Conservation (phyloP, 2,797 vertebrate genomes). For the Botia kubotai region DNA sequence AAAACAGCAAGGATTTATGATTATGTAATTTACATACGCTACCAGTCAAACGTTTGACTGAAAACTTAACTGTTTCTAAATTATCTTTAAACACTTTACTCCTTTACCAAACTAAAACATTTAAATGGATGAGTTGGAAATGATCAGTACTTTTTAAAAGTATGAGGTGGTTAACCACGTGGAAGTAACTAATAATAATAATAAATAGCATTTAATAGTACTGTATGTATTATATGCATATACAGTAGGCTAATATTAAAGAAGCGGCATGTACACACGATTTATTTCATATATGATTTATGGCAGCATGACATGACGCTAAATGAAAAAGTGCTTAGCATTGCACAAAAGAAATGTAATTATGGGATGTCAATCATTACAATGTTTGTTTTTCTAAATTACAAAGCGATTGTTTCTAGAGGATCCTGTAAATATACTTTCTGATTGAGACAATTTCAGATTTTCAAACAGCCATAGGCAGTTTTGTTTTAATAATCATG, state of each 20-base stretch:
- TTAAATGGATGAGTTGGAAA: too few relatives aligned
- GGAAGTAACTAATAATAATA: not conserved
- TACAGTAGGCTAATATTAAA: too few relatives aligned
- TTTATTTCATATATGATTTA: not conserved
- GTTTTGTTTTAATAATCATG: too few relatives aligned
- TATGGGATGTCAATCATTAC: not conserved
- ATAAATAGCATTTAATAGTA: not conserved
- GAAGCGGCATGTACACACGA: not conserved
- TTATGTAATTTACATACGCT: not conserved
- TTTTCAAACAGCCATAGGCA: not conserved
- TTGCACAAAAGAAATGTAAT: constrained; percentile 14
- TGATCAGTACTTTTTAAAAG: too few relatives aligned
- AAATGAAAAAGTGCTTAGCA: constrained; percentile 29
- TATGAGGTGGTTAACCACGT: not conserved
- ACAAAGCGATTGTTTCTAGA: not conserved
- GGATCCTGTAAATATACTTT: not conserved
- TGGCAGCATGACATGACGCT: not conserved
- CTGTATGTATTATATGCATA: too few relatives aligned
- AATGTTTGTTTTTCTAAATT: too few relatives aligned
- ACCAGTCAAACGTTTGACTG: not conserved
- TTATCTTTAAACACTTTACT: too few relatives aligned
- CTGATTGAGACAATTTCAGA: not conserved
- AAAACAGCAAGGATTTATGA: not conserved
- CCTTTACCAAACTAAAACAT: too few relatives aligned
- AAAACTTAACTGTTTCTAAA: too few relatives aligned